These are phyloP conservation scores for Nudaria mundana DNA, from an alignment of 2,888 invertebrate species.

Conservation along the genomic window DNA sequence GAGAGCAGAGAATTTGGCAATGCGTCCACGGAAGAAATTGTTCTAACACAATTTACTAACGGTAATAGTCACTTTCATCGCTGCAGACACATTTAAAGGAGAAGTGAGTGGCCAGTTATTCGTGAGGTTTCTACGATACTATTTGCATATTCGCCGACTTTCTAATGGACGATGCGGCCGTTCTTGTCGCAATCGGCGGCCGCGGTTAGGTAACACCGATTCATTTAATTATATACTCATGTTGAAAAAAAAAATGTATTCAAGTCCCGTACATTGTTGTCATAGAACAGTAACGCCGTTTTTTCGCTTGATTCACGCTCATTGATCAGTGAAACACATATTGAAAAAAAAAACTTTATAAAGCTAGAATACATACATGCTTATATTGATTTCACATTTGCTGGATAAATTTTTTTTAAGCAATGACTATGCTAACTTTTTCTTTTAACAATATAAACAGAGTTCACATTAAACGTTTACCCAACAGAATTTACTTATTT, in stretches of 20 bases:
- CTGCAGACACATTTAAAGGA: slow-evolving; percentile 76
- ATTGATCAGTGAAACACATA: slow-evolving; percentile 49
- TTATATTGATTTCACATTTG: too few species aligned
- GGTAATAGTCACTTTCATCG: slow-evolving; percentile 79
- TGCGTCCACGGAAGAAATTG: slow-evolving; percentile 59
- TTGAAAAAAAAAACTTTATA: slow-evolving; percentile 54
- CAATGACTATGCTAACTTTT: too few species aligned
- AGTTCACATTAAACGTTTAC: slow-evolving; percentile 51
- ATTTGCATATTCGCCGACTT: slow-evolving; percentile 81
- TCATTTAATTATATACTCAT: slow-evolving; percentile 71
- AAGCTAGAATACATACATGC: slow-evolving; percentile 63
- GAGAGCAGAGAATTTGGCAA: slow-evolving; percentile 49
- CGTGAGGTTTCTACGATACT: slow-evolving; percentile 81
- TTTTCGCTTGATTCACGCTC: slow-evolving; percentile 48
- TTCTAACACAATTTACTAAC: slow-evolving; percentile 75
- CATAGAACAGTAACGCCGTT: slow-evolving; percentile 50
- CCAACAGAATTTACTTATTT: slow-evolving; percentile 37
- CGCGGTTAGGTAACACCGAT: slow-evolving; percentile 76
- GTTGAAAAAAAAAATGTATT: slow-evolving; percentile 62
- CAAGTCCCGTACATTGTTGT: slow-evolving; percentile 62
- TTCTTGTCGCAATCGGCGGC: slow-evolving; percentile 76
- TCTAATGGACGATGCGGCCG: slow-evolving; percentile 79
- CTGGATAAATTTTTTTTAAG: too few species aligned
- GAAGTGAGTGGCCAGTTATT: slow-evolving; percentile 80
- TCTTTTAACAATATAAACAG: slow-evolving; percentile 47